These are phyloP conservation scores for Theonella swinhoei DNA, from an alignment of 37 sponge, comb jelly and placozoan species.

Conservation along the genomic window DNA sequence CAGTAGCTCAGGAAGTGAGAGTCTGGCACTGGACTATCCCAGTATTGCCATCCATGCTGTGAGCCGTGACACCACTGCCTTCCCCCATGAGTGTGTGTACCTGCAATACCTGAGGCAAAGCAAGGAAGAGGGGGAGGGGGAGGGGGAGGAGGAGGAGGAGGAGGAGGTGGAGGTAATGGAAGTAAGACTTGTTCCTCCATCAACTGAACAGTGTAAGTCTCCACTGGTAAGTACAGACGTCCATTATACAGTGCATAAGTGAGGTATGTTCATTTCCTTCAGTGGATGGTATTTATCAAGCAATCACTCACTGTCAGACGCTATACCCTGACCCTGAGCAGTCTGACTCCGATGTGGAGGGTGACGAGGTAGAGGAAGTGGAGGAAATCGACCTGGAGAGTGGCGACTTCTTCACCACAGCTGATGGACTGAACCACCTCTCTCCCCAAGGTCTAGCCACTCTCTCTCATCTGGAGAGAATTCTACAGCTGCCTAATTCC, in stretches of 20 bases:
- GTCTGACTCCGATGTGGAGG: slow-evolving; percentile 35
- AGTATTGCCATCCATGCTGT: slow-evolving; percentile 68
- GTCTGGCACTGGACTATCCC: slow-evolving; percentile 50
- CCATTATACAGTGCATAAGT: neutral
- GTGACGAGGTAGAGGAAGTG: slow-evolving; percentile 21
- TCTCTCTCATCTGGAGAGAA: slow-evolving; percentile 35
- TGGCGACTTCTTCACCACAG: slow-evolving; percentile 49
- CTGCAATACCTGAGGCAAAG: slow-evolving; percentile 12
- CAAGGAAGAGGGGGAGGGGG: slow-evolving; percentile 15
- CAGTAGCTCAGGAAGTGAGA: neutral
- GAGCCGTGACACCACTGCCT: slow-evolving; percentile 51
- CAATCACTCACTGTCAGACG: slow-evolving; percentile 69
- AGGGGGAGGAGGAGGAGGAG: slow-evolving; percentile 19
- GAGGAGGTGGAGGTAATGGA: slow-evolving; percentile 29
- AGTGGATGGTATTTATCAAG: slow-evolving; percentile 67
- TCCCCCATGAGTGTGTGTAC: slow-evolving; percentile 68
- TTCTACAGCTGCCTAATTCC: slow-evolving; percentile 16
- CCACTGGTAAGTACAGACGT: neutral
- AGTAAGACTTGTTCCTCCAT: slow-evolving; percentile 50
- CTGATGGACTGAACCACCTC: slow-evolving; percentile 45
- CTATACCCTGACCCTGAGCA: slow-evolving; percentile 77
- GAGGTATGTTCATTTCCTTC: neutral
- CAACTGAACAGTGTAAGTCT: slow-evolving; percentile 36
- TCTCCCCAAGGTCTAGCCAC: slow-evolving; percentile 46
- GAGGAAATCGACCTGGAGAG: slow-evolving; percentile 11